phyloP scores from a whole-genome alignment of 2,888 invertebrate genomes.

The Imbricaverruca yamaguchii region DNA sequence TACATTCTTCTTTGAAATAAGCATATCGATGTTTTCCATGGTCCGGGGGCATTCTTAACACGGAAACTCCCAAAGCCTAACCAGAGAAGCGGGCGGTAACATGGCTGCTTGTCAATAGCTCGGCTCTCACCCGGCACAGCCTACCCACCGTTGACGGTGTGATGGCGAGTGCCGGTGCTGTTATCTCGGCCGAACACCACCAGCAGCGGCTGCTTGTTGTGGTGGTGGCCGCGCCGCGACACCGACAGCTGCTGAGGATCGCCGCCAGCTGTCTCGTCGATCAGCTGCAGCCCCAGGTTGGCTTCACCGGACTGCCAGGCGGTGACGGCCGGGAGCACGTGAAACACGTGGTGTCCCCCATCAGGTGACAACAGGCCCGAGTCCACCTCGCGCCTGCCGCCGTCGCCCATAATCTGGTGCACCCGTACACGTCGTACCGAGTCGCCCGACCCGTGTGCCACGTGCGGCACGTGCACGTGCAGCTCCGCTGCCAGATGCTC shows the following conservation, averaged over 20 bases:
- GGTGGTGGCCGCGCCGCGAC: constrained; percentile 46
- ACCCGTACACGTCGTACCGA: constrained; percentile 51
- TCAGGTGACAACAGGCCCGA: constrained; percentile 47
- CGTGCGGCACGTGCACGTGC: constrained; percentile 34
- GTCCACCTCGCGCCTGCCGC: constrained; percentile 68
- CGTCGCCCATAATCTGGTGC: constrained; percentile 47
- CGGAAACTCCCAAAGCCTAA: no score
- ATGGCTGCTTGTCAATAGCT: no score
- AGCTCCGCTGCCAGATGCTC: constrained; percentile 74
- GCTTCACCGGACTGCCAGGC: constrained; percentile 66
- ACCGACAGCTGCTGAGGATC: constrained; percentile 43
- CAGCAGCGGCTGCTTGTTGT: constrained; percentile 45
- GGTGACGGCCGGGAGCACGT: constrained; percentile 77
- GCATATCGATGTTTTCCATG: no score
- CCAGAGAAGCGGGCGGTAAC: no score
- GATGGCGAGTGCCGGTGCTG: not conserved
- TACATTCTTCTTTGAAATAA: no score
- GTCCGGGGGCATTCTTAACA: no score
- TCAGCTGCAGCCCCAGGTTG: constrained; percentile 75
- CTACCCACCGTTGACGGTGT: not conserved
- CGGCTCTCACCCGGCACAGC: no score
- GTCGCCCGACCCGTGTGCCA: constrained; percentile 22
- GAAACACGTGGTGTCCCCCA: constrained; percentile 45
- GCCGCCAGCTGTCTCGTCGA: constrained; percentile 48
- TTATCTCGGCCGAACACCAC: not conserved